These are phyloP conservation scores for Albula glossodonta DNA, from an alignment of 2,113 vertebrate species.

Conservation along the genomic window DNA sequence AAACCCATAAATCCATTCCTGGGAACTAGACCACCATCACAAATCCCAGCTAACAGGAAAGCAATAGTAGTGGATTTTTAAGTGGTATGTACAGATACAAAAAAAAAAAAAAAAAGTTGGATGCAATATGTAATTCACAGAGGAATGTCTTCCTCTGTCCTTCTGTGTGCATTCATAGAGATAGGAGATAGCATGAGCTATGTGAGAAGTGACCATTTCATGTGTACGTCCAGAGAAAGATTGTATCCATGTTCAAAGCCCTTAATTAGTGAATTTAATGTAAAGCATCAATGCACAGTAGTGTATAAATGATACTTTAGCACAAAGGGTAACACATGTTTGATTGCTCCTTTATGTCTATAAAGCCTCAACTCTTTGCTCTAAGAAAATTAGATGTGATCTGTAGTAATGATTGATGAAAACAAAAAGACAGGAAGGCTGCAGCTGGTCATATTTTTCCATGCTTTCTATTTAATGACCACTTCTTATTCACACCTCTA, in stretches of 20 bases:
- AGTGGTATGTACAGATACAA: too few species aligned
- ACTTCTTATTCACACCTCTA: background rate
- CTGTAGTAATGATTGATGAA: background rate
- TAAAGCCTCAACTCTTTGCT: background rate
- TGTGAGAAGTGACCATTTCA: background rate
- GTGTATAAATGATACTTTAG: background rate
- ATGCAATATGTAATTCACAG: too few species aligned
- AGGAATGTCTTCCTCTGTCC: too few species aligned
- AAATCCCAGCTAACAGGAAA: background rate
- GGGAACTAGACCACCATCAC: background rate
- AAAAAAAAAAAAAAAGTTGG: too few species aligned
- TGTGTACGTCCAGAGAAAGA: too few species aligned
- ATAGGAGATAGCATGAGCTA: background rate
- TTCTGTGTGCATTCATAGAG: too few species aligned
- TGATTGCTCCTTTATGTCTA: background rate
- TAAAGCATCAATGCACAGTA: background rate
- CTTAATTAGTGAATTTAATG: background rate
- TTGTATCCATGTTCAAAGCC: too few species aligned
- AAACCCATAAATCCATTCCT: background rate
- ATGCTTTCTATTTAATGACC: background rate
- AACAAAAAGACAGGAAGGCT: background rate
- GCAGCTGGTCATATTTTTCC: background rate
- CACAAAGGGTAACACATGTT: too few species aligned
- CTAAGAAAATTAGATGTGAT: background rate
- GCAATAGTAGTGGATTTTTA: background rate